These are phyloP conservation scores for Hydropsyche betteni DNA, from an alignment of 2,888 invertebrate species.

Conservation along the genomic window DNA sequence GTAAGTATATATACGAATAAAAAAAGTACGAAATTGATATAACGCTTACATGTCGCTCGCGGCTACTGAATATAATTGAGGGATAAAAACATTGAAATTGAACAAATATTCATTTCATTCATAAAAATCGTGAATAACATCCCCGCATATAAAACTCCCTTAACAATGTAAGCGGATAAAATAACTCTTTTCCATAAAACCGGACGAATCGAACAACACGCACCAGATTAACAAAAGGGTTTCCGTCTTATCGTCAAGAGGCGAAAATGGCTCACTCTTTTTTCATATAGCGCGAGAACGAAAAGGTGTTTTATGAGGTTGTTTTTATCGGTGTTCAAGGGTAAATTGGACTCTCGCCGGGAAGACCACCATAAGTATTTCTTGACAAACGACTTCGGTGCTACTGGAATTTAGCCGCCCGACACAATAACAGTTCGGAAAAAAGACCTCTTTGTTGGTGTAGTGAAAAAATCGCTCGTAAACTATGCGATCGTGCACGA, in stretches of 20 bases:
- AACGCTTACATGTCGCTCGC: too few species aligned
- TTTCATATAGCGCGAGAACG: background rate
- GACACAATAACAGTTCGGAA: background rate
- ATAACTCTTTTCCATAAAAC: background rate
- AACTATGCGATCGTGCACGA: background rate
- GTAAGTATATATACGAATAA: background rate
- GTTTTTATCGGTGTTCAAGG: conserved; percentile 17
- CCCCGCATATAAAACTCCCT: too few species aligned
- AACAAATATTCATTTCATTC: too few species aligned
- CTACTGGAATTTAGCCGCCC: conserved; percentile 18
- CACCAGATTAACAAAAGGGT: background rate
- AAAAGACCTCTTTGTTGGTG: too few species aligned
- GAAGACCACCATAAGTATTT: background rate
- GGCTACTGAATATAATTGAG: too few species aligned
- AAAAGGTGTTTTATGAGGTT: conserved; percentile 16
- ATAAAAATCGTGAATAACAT: too few species aligned
- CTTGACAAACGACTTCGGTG: conserved; percentile 24
- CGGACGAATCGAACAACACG: background rate
- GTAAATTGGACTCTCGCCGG: conserved; percentile 10
- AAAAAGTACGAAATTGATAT: background rate
- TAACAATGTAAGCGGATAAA: too few species aligned
- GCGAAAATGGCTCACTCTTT: background rate
- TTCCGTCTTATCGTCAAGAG: conserved; percentile 4
- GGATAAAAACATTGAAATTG: too few species aligned
- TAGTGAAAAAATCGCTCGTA: background rate